Evolutionary conservation across 2,888 invertebrate species (phyloP).

Genomic region (Camptogramma bilineatum): DNA sequence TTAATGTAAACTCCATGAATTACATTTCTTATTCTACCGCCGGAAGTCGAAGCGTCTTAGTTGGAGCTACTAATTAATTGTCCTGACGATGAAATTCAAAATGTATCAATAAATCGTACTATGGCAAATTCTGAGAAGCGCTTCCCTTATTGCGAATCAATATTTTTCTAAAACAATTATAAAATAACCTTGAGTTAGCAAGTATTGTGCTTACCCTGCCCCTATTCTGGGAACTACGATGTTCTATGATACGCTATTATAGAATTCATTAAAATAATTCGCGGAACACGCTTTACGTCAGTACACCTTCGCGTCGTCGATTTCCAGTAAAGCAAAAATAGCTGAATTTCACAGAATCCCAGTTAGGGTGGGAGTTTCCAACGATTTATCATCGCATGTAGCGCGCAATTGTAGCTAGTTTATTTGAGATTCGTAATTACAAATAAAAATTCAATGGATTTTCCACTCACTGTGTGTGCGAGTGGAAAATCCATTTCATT

Average conservation of each 20-base stretch:
- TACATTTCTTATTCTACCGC: no score
- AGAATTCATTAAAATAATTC: slow-evolving; percentile 22
- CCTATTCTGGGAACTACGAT: slow-evolving; percentile 1
- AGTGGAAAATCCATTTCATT: neutral
- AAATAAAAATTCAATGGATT: no score
- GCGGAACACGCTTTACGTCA: slow-evolving; percentile 27
- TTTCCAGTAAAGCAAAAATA: slow-evolving; percentile 29
- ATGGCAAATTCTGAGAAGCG: no score
- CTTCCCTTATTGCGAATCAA: no score
- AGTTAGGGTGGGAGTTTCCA: neutral
- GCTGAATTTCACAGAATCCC: neutral
- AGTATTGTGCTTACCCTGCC: neutral
- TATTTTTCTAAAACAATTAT: no score
- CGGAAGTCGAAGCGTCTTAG: no score
- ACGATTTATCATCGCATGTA: slow-evolving; percentile 10
- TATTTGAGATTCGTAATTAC: slow-evolving; percentile 2
- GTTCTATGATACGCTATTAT: slow-evolving; percentile 12
- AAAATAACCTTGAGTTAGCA: no score
- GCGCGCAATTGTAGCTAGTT: slow-evolving; percentile 10
- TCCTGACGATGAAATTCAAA: no score
- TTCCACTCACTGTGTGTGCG: no score
- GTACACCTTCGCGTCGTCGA: slow-evolving; percentile 14
- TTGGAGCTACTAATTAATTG: no score
- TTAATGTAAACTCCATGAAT: no score
- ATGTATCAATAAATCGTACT: neutral